These are phyloP conservation scores for Andrena bicolor DNA, from an alignment of 2,888 invertebrate species.

Conservation along the genomic window DNA sequence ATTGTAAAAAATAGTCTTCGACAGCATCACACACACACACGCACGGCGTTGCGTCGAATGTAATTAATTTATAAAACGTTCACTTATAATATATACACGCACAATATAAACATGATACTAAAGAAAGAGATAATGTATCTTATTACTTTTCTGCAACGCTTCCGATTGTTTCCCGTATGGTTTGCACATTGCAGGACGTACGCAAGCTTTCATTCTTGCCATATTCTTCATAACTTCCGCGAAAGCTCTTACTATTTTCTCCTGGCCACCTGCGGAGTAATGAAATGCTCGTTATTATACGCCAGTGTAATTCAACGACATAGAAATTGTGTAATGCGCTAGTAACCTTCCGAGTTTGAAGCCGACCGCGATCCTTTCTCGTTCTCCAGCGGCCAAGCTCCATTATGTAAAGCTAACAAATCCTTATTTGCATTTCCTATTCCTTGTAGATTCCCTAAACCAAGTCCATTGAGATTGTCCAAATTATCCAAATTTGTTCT, in stretches of 20 bases:
- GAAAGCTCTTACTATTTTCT: conserved; percentile 94
- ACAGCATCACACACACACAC: neutral
- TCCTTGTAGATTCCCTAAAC: conserved; percentile 79
- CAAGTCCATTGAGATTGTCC: conserved; percentile 87
- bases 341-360: conserved; percentile 82
- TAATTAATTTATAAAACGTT: conserved; percentile 22
- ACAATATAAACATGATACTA: conserved; percentile 9
- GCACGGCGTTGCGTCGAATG: conserved; percentile 2
- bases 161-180: conserved; percentile 96
- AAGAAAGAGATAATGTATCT: conserved; percentile 2
- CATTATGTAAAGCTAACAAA: conserved; percentile 89
- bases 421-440: conserved; percentile 87
- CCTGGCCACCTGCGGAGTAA: conserved; percentile 88
- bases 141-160: conserved; percentile 93
- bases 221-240: conserved; percentile 95
- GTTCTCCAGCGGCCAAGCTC: conserved; percentile 87
- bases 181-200: conserved; percentile 95
- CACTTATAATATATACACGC: conserved; percentile 8
- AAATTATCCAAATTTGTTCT: conserved; percentile 90
- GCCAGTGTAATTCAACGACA: neutral
- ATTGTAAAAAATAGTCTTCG: neutral
- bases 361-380: conserved; percentile 80
- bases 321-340: neutral
- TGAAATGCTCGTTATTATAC: neutral
- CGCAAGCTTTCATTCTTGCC: conserved; percentile 95